These are phyloP conservation scores for Apteryx owenii DNA, from an alignment of 2,113 vertebrate species.

Conservation along the genomic window DNA sequence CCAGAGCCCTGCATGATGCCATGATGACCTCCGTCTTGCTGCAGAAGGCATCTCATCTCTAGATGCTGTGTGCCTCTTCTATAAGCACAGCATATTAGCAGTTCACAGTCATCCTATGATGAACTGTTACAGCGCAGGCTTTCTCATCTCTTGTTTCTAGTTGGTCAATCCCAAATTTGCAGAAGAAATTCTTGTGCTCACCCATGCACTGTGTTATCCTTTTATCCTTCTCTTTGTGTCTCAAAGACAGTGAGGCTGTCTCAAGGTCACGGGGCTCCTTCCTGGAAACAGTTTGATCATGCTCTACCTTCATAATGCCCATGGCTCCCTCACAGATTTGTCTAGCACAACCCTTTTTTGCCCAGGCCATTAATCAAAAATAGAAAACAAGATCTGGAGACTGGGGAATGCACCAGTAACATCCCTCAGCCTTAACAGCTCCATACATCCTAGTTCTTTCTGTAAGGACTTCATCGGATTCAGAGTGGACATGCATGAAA, in stretches of 20 bases:
- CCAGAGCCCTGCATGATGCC: neutral
- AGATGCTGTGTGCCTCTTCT: neutral
- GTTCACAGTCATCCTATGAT: neutral
- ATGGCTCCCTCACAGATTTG: neutral
- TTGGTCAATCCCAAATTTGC: neutral
- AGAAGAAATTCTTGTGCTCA: neutral
- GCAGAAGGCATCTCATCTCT: neutral
- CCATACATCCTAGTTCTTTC: neutral
- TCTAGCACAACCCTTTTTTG: neutral
- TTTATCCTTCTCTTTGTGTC: neutral
- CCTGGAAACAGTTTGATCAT: neutral
- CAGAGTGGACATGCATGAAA: slow-evolving; percentile 36
- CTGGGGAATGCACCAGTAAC: neutral
- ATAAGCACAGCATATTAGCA: neutral
- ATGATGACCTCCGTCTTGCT: neutral
- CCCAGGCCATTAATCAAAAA: neutral
- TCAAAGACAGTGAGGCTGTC: neutral
- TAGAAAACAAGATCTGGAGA: neutral
- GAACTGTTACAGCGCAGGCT: neutral
- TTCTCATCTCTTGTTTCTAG: neutral
- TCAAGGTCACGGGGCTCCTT: neutral
- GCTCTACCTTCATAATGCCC: neutral
- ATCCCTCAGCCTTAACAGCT: neutral
- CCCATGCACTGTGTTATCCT: neutral
- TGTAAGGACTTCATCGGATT: slow-evolving; percentile 4